A percentile compares a stretch with the other conserved stretches of the same genome.
Evolutionary conservation across 2,113 vertebrate genomes (phyloP).

Genomic region (Dasyurus viverrinus): DNA sequence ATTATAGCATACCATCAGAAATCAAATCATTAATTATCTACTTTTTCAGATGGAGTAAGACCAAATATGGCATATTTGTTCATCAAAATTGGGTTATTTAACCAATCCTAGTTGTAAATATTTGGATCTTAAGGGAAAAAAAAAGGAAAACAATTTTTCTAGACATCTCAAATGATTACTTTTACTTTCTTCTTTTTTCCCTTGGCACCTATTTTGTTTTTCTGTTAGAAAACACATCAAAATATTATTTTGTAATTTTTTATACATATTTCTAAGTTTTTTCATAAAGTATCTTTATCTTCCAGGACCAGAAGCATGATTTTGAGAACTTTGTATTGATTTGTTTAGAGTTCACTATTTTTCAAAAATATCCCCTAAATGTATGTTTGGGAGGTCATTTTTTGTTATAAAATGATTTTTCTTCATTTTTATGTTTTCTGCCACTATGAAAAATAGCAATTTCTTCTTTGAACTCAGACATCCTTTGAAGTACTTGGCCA

Average conservation of each 20-base stretch:
- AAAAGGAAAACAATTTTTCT: background rate
- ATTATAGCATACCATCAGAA: background rate
- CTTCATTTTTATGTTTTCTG: background rate
- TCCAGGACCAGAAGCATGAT: background rate
- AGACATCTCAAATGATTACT: background rate
- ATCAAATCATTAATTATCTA: background rate
- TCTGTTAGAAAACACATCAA: background rate
- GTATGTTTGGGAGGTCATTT: background rate
- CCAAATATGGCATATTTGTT: background rate
- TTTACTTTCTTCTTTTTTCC: background rate
- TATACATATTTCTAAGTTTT: background rate
- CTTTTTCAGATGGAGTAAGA: background rate
- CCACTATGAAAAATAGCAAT: background rate
- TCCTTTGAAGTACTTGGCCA: background rate
- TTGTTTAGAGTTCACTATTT: background rate
- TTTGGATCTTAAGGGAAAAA: background rate
- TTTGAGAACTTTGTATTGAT: background rate
- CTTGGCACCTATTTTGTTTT: background rate
- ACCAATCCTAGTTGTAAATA: background rate
- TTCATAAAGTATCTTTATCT: background rate
- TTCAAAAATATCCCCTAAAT: background rate
- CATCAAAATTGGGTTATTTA: background rate
- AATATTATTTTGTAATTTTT: background rate
- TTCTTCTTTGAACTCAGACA: background rate
- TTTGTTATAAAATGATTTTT: background rate